Evolutionary conservation across 2,797 vertebrate species (phyloP).

Genomic region (Tiaroga cobitis): DNA sequence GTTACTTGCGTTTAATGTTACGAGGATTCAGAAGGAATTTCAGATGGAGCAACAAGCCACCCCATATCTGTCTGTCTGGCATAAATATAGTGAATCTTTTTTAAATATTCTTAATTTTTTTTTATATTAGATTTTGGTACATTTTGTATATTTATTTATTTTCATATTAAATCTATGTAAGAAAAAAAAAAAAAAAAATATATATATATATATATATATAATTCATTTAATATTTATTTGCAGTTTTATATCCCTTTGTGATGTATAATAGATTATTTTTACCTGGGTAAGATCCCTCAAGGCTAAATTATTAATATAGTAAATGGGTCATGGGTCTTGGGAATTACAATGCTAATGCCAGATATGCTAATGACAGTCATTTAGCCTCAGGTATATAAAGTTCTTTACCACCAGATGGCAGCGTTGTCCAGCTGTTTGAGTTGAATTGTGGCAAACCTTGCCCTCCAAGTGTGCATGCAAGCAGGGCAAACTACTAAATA

Average conservation of each 20-base stretch:
- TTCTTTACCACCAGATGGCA: constrained; percentile 39
- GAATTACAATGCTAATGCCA: background rate
- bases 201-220: too few relatives aligned
- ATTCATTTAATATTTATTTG: background rate
- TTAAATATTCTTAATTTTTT: background rate
- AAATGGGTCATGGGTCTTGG: constrained; percentile 38
- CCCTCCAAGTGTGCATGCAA: background rate
- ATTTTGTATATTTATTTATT: background rate
- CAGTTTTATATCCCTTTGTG: background rate
- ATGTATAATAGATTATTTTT: background rate
- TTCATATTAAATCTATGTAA: background rate
- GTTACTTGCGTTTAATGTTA: background rate
- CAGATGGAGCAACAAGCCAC: too few relatives aligned
- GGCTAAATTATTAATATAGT: constrained; percentile 13
- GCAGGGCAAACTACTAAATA: background rate
- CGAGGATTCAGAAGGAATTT: too few relatives aligned
- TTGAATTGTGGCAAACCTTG: background rate
- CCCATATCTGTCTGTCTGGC: background rate
- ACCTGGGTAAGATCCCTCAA: background rate
- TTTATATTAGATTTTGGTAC: background rate
- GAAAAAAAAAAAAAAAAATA: too few relatives aligned
- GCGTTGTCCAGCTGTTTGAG: constrained; percentile 7
- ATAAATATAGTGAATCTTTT: background rate
- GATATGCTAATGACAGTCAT: background rate
- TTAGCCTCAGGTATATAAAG: background rate